Evolutionary conservation across 1,140 invertebrate species (phyloP).

Genomic region (Aphelinus atriplicis): DNA sequence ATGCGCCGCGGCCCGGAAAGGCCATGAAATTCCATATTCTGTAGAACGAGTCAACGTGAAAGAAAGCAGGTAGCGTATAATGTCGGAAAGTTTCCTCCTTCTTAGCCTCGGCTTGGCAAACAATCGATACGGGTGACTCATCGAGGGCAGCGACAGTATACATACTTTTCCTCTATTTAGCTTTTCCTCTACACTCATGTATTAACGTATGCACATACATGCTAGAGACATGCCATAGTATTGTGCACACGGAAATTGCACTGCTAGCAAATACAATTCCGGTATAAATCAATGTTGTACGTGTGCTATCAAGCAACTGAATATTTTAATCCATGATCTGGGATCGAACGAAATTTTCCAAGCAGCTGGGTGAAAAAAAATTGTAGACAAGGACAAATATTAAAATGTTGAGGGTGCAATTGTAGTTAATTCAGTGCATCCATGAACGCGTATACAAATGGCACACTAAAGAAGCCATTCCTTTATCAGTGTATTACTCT

Average conservation of each 20-base stretch:
- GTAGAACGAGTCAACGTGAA: slow-evolving; percentile 44
- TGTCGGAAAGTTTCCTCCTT: slow-evolving; percentile 29
- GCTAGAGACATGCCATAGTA: not conserved
- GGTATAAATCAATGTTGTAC: too few relatives aligned
- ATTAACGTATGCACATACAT: not conserved
- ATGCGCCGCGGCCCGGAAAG: not conserved
- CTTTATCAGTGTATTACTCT: slow-evolving; percentile 27
- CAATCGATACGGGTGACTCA: slow-evolving; percentile 62
- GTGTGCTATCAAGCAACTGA: too few relatives aligned
- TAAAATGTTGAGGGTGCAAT: too few relatives aligned
- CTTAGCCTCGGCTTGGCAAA: slow-evolving; percentile 40
- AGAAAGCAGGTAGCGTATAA: slow-evolving; percentile 28
- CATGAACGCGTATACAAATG: not conserved
- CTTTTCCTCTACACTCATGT: not conserved
- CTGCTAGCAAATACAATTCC: too few relatives aligned
- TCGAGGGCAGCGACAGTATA: slow-evolving; percentile 57
- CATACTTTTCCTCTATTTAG: slow-evolving; percentile 11
- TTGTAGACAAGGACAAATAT: too few relatives aligned
- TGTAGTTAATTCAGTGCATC: too few relatives aligned
- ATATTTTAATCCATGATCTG: too few relatives aligned
- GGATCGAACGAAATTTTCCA: too few relatives aligned
- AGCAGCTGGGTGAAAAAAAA: too few relatives aligned
- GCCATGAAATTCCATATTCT: slow-evolving; percentile 53
- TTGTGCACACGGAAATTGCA: too few relatives aligned
- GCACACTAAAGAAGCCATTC: slow-evolving; percentile 11